A percentile compares a stretch with the other conserved stretches of the same genome.
phyloP scores from a whole-genome alignment of 2,888 invertebrate species.

The Dicranocentrus wangi region DNA sequence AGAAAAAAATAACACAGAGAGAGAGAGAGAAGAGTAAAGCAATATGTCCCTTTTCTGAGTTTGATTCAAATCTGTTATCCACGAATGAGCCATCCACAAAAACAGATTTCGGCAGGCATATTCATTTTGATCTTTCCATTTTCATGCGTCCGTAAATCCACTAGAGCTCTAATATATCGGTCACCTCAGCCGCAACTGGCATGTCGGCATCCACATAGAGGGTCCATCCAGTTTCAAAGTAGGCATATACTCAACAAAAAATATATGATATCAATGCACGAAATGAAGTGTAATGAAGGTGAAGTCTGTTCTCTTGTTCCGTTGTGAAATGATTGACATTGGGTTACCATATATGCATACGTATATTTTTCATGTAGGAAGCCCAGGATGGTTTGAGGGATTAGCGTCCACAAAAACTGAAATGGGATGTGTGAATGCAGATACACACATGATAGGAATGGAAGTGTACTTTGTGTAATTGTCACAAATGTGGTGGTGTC shows the following conservation, averaged over 20 bases:
- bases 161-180: neutral
- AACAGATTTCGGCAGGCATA: slow-evolving; percentile 27
- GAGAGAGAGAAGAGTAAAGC: too few relatives aligned
- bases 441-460: neutral
- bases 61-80: slow-evolving; percentile 36
- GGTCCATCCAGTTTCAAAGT: neutral
- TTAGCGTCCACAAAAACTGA: slow-evolving; percentile 60
- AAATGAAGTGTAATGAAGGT: slow-evolving; percentile 64
- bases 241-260: slow-evolving; percentile 9
- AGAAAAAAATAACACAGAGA: slow-evolving; percentile 14
- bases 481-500: slow-evolving; percentile 23
- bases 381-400: slow-evolving; percentile 57
- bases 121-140: slow-evolving; percentile 62
- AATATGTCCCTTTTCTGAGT: slow-evolving; percentile 22
- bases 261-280: slow-evolving; percentile 51
- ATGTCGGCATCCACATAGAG: slow-evolving; percentile 15
- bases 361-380: neutral
- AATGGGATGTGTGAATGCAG: slow-evolving; percentile 44
- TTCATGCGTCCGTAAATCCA: slow-evolving; percentile 42
- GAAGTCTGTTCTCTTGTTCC: slow-evolving; percentile 50
- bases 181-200: slow-evolving; percentile 3
- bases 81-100: slow-evolving; percentile 39
- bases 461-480: slow-evolving; percentile 17
- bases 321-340: slow-evolving; percentile 58
- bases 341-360: slow-evolving; percentile 17